Conservation (phyloP, 2,797 vertebrate species). For the Simalia tracyae region DNA sequence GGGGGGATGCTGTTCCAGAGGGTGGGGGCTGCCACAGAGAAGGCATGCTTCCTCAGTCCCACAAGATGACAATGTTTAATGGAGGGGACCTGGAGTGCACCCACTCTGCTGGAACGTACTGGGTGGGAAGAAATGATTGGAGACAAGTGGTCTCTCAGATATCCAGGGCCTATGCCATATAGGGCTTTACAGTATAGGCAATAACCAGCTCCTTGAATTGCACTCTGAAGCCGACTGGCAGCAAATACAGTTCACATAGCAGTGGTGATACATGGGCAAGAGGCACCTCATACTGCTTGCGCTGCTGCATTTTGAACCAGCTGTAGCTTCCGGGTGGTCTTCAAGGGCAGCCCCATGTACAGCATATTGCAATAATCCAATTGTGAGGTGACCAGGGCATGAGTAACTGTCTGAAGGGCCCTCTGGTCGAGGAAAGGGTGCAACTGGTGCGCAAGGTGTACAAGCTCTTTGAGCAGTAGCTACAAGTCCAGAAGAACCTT, state of each 20-base stretch:
- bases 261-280: not conserved
- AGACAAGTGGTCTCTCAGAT: not conserved
- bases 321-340: not conserved
- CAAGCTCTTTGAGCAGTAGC: not conserved
- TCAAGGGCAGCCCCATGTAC: not conserved
- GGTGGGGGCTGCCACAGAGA: not conserved
- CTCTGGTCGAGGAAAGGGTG: no score
- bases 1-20: not conserved
- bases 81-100: not conserved
- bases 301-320: not conserved
- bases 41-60: not conserved
- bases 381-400: not conserved
- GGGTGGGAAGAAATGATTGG: not conserved
- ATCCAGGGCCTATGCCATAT: not conserved
- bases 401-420: not conserved
- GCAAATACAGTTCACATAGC: not conserved
- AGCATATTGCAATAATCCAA: not conserved
- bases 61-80: not conserved
- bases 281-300: not conserved
- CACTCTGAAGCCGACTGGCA: not conserved
- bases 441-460: not conserved
- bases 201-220: not conserved
- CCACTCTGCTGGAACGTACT: not conserved
- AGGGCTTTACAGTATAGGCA: not conserved
- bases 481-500: not conserved